Evolutionary conservation across 2,797 vertebrate genomes (phyloP), one percentile per base, ranked within the genome.

Genomic region (Schizothorax lantsangensis): DNA sequence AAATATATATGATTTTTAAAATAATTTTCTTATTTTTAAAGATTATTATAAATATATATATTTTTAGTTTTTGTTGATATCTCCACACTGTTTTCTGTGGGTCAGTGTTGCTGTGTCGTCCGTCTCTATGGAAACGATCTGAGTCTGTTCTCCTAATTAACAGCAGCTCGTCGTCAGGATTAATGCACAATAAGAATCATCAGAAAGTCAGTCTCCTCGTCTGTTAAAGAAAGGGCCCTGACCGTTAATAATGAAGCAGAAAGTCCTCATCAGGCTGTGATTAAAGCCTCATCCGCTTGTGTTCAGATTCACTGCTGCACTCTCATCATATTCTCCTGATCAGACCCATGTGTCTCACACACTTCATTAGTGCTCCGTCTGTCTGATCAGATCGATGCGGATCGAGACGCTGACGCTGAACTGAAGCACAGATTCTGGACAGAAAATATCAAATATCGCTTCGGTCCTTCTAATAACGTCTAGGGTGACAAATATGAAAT

Each of bases 221-320:
- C 30, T 77, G 73, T 84, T 78, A 88, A 81, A 59, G 26, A 85
- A 14, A 71, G 71, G 6, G 49, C 68, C 45, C 36, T 36, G 87
- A 84, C 49, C 47, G 80, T 45, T 64, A 84, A 89, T 86, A 40
- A 64, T 79, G 57, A 84, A 64, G 68, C 49, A 80, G 68, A 71
- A 84, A 87, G 71, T 26, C 23, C 2, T 86, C 87, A 86, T 87
- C 87, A 85, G 87, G 75, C n/a, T 82, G 38, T 62, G 86, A 86
- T 89, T 83, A 87, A 79, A 84, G 84, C 74, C 77, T 59, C 66
- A 64, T 77, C 69, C 21, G 82, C 80, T 52, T 45, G 73, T 49
- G 64, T 86, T 83, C 72, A 64, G 40, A 43, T 43, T 21, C 38
- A 40, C 38, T 40, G 38, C 38, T 38, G 38, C 38, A 26, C 77